phyloP scores from a whole-genome alignment of 2,797 vertebrate species.

The Peromyscus eremicus region DNA sequence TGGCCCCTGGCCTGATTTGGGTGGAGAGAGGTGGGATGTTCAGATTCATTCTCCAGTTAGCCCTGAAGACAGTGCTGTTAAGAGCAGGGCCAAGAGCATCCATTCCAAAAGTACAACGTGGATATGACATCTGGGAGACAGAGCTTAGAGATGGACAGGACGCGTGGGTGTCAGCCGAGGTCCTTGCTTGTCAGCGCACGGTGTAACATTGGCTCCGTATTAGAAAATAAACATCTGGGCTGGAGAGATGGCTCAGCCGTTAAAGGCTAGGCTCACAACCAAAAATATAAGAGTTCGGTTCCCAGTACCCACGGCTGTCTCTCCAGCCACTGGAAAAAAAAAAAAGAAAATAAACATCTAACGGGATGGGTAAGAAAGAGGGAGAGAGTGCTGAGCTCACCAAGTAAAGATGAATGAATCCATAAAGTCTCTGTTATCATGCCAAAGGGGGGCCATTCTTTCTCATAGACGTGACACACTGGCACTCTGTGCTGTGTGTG shows the following conservation, averaged over 20 bases:
- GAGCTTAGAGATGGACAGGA: neutral
- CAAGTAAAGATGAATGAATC: neutral
- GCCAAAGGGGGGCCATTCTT: neutral
- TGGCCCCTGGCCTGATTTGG: neutral
- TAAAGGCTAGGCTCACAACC: too few species aligned
- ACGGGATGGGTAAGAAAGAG: slow-evolving; percentile 17
- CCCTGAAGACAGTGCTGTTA: neutral
- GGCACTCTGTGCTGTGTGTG: neutral
- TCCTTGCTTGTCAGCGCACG: neutral
- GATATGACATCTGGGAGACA: neutral
- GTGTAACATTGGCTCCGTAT: neutral
- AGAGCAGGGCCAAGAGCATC: neutral
- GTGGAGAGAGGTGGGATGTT: neutral
- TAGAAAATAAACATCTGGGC: slow-evolving; percentile 17
- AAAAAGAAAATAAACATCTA: too few species aligned
- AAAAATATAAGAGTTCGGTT: too few species aligned
- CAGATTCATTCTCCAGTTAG: slow-evolving; percentile 27
- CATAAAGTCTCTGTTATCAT: neutral
- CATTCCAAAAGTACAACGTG: neutral
- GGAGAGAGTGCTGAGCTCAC: neutral
- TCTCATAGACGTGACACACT: neutral
- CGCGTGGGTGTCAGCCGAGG: neutral
- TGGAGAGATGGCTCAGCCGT: neutral
- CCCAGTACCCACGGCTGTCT: too few species aligned
- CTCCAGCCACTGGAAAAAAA: too few species aligned